A percentile compares a stretch with the other conserved stretches of the same genome.
These are phyloP conservation scores for Crotalus viridis DNA, from an alignment of 2,113 vertebrate species.

Conservation along the genomic window DNA sequence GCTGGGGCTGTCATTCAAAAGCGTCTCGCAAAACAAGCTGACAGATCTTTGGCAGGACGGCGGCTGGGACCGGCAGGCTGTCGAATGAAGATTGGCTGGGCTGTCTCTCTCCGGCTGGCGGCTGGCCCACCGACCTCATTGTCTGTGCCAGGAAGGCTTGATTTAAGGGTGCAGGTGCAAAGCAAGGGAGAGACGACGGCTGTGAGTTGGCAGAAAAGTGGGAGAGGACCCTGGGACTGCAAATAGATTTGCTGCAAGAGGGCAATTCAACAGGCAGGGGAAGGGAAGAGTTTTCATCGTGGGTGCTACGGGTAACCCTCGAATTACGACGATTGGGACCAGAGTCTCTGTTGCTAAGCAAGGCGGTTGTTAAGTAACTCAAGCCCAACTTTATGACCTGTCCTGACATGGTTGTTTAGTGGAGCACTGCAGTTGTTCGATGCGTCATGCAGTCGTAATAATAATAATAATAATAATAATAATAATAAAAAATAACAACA, in stretches of 20 bases:
- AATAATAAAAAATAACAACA: too few species aligned
- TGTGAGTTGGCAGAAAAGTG: neutral
- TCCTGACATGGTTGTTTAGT: too few species aligned
- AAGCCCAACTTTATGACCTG: too few species aligned
- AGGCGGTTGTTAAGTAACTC: neutral
- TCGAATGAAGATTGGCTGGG: neutral
- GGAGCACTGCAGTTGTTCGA: too few species aligned
- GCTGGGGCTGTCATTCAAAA: neutral
- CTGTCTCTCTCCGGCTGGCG: neutral
- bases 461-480: too few species aligned
- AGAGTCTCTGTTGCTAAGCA: neutral
- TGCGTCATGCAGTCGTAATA: too few species aligned
- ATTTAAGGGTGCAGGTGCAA: slow-evolving; percentile 9
- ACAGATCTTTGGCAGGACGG: neutral
- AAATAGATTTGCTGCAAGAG: neutral
- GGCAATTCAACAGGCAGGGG: too few species aligned
- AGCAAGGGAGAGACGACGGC: neutral
- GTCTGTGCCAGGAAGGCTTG: neutral
- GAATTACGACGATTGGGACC: neutral
- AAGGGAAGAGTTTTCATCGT: neutral
- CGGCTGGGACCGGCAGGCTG: neutral
- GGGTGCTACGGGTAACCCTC: neutral
- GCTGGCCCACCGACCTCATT: neutral
- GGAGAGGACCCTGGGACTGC: neutral
- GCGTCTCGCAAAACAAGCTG: neutral